Percentiles rank a stretch among this genome's conserved stretches.
phyloP scores from a whole-genome alignment of 2,888 invertebrate species.

The Anaspis maculata region DNA sequence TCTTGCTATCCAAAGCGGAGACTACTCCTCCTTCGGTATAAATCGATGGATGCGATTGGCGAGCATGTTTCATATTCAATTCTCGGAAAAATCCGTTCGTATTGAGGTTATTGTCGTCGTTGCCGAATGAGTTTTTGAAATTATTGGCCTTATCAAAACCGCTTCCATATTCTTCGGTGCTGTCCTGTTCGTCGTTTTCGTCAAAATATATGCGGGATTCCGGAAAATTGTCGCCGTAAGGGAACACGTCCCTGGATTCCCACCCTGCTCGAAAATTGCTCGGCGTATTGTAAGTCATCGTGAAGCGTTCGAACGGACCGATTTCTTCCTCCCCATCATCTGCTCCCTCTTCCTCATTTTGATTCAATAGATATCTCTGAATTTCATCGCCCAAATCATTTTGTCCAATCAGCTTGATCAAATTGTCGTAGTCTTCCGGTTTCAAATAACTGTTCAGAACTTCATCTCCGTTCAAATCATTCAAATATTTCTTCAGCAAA shows the following conservation, averaged over 20 bases:
- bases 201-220: constrained; percentile 52
- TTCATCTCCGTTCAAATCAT: constrained; percentile 25
- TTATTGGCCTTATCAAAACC: constrained; percentile 24
- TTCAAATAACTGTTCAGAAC: constrained; percentile 28
- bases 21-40: constrained; percentile 58
- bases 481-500: constrained; percentile 26
- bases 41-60: constrained; percentile 33
- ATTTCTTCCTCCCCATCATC: constrained; percentile 14
- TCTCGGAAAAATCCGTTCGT: constrained; percentile 28
- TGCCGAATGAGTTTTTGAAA: constrained; percentile 13
- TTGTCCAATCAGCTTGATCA: constrained; percentile 23
- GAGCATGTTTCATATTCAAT: constrained; percentile 26
- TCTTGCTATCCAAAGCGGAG: constrained; percentile 37
- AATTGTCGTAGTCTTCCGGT: constrained; percentile 25
- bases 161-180: constrained; percentile 37
- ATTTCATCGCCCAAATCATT: constrained; percentile 16
- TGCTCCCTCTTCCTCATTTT: constrained; percentile 15
- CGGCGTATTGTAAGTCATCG: constrained; percentile 43
- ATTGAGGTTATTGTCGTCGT: constrained; percentile 16
- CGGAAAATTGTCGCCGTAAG: constrained; percentile 24
- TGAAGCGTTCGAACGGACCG: constrained; percentile 32
- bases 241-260: constrained; percentile 35
- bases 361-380: too few species aligned
- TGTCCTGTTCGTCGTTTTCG: constrained; percentile 41
- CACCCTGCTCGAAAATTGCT: constrained; percentile 42